Evolutionary conservation across 2,797 vertebrate species (phyloP), one percentile per base, ranked within the genome.

Genomic region (Malurus leucopterus): DNA sequence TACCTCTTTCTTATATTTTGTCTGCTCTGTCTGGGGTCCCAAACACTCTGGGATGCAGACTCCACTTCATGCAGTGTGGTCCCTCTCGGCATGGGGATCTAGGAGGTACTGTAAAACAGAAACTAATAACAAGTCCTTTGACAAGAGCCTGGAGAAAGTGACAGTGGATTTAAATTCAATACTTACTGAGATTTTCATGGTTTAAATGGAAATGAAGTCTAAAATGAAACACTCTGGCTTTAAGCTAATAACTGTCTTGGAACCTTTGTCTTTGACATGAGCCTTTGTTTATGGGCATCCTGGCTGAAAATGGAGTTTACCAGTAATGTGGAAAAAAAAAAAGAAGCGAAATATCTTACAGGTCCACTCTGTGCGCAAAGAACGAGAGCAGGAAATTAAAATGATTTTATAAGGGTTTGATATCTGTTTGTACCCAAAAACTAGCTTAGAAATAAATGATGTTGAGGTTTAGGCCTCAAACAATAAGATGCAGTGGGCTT

Each of bases 181-280:
- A 84, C 47, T 79, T 79, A 77, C 77, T 40, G 64, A 93, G 77
- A 40, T 86, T 93, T 95, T 86, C 57, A 49, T 79, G 74, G 82
- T 92, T 95, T 94, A 93, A 86, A 71, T 67, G 40, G 87, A 89
- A 93, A 95, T 94, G 91, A 93, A 94, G 64, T 64, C 57, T 91
- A 86, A 94, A 93, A 94, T 95, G 90, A 94, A 95, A 93, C 95
- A 95, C 87, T 93, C 90, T 81, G 50, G 34, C 74, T 94, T 87
- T 88, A 74, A 93, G 83, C 85, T 93, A 92, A 69, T 93, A 94
- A 94, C 83, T 89, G 68, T 78, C 84, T 93, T 91, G 85, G 85
- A 94, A 73, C 50, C 34, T 86, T 90, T 54, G 68, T 50, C 63
- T 89, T 84, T 79, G 83, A 93, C 1, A 2, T 86, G 85, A 64